phyloP scores from a whole-genome alignment of 2,797 vertebrate genomes.

The Toxotes lorentzi region DNA sequence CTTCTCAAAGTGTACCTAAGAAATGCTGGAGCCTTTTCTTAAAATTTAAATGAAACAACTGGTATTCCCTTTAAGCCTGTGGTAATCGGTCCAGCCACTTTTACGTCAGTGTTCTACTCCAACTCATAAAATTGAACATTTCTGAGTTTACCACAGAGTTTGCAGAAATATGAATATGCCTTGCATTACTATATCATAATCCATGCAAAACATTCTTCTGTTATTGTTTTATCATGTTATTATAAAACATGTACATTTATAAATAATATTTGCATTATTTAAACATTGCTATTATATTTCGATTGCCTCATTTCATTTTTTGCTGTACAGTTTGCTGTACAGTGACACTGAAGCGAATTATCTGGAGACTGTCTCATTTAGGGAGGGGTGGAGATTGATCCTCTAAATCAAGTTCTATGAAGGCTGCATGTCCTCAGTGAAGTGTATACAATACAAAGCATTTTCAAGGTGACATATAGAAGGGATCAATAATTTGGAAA shows the following conservation, averaged over 20 bases:
- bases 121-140: background rate
- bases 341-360: background rate
- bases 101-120: background rate
- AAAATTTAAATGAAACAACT: slow-evolving; percentile 20
- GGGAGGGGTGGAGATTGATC: background rate
- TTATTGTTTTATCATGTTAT: background rate
- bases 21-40: background rate
- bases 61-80: background rate
- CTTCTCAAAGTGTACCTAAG: slow-evolving; percentile 21
- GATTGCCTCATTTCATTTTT: background rate
- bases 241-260: background rate
- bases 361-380: slow-evolving; percentile 4
- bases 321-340: background rate
- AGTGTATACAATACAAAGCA: slow-evolving; percentile 13
- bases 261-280: background rate
- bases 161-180: background rate
- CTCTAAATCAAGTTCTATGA: slow-evolving; percentile 16
- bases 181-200: background rate
- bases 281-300: background rate
- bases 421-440: background rate
- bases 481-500: slow-evolving; percentile 41
- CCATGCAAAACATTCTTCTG: background rate
- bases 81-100: background rate
- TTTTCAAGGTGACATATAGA: slow-evolving; percentile 56
- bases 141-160: background rate